Base-by-base conservation (phyloP, 1,140 invertebrate genomes). In the Teleogryllus occipitalis region DNA sequence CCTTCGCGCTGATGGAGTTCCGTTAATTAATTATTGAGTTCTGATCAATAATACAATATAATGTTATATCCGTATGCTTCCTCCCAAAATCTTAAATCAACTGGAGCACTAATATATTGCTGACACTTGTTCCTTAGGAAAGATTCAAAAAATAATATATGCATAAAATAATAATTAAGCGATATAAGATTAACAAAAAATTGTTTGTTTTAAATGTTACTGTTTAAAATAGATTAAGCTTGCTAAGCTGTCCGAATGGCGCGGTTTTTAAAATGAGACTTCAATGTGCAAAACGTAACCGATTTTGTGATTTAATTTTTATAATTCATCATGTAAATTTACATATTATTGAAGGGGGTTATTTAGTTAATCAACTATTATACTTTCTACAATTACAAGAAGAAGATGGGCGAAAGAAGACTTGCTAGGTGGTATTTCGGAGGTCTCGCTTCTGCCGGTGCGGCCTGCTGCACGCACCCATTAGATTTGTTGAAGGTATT, bases 351-450 rank as follows among this genome's bases (percentile, higher is more conserved):
- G 54, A 65, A 18, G 10, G 7, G 10, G 7, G 2, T 65, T 65
- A 14, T 65, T 2, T 65, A 14, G 10, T 65, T 18, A 65, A 65
- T 10, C 54, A 65, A 10, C 10, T 65, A 10, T 18, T 14, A 18
- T 65, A 65, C 10, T 65, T 14, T 7, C 18, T 65, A 3, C 54
- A 3, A 47, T 47, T 47, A 18, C 21, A 48, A n/a, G 12, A 47
- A 10, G 48, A 54, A 18, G n/a, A 47, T 47, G n/a, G 18, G 18
- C 12, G 79, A 80, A 8, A 77, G 18, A 49, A 39, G 47, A 18
- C 8, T 78, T 22, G 27, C 80, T 7, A 48, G 80, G 21, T 81
- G 80, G 80, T 81, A 77, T 78, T 79, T 81, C 73, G 80, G 80
- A 18, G 80, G 80, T 22, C 73, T 76, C 6, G 80, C 77, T n/a